These are phyloP conservation scores for Mormyrus hasselquistii DNA, from an alignment of 2,797 vertebrate genomes.

Conservation along the genomic window DNA sequence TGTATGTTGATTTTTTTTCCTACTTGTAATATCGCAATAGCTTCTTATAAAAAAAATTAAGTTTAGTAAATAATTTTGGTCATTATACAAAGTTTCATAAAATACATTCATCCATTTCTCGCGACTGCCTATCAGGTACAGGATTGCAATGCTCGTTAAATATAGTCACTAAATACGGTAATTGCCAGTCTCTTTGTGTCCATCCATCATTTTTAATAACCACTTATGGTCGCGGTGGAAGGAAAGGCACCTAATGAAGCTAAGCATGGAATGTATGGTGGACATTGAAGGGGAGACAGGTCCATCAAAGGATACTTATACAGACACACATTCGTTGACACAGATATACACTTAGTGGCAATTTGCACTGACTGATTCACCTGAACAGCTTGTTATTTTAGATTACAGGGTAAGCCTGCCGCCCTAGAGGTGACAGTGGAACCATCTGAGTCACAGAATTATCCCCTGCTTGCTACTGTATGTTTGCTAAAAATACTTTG, in stretches of 20 bases:
- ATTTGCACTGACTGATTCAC: background rate
- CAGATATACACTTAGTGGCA: background rate
- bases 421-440: background rate
- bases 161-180: background rate
- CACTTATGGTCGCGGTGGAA: background rate
- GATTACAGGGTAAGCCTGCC: background rate
- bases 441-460: background rate
- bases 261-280: background rate
- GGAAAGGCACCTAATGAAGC: background rate
- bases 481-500: background rate
- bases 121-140: background rate
- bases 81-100: background rate
- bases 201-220: conserved; percentile 3
- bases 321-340: background rate
- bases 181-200: background rate
- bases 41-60: background rate
- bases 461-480: background rate
- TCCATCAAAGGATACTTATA: background rate
- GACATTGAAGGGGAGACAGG: background rate
- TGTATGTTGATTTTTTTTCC: background rate
- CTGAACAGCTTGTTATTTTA: background rate
- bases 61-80: background rate
- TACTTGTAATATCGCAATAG: background rate
- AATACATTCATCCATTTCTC: background rate
- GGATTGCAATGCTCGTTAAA: background rate